Base-by-base conservation (phyloP, 2,797 vertebrate species). In the Alcedo quadribrachys region DNA sequence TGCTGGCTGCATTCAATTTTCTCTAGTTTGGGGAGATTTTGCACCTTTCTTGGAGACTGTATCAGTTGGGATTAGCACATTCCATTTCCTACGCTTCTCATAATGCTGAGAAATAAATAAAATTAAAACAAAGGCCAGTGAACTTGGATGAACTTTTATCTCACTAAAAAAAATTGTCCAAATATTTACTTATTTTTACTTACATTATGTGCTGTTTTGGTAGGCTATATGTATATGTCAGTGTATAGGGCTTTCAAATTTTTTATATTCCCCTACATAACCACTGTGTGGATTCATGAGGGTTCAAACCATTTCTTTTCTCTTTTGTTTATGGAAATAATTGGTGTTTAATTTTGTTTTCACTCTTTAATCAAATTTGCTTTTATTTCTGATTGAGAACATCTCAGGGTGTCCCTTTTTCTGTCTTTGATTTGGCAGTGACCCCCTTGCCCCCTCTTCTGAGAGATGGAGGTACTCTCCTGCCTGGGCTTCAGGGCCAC, bases 41-140 rank as follows among this genome's bases (percentile, higher is more conserved):
- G 53, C 91, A 95, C 91, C 81, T 97, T 96, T 92, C 93, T 94
- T 86, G 85, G 91, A 95, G 89, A 90, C 70, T 89, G 65, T 83
- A 85, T 74, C 95, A 96, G 22, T 61, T 96, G 89, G 93, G 96
- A 96, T 97, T 96, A 96, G 80, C 91, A 93, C 92, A 92, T 96
- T 96, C 92, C 90, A 96, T 96, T 97, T 97, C 93, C 93, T 96
- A 90, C 76, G 40, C 67, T 96, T 54, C 63, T 96, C 37, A 83
- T 76, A 95, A 95, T 67, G 45, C 85, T 95, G 81, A 93, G 92
- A 97, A 94, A 82, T 75, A 93, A 96, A 93, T 92, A 97, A 97
- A 97, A 96, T 93, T 95, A 96, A 95, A 97, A 96, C 92, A 95
- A 97, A 97, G 90, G 87, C 87, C 89, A 91, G 70, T 89, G 87